These are phyloP conservation scores for Drosophila neotestacea DNA, from an alignment of 2,888 invertebrate genomes.

Conservation along the genomic window DNA sequence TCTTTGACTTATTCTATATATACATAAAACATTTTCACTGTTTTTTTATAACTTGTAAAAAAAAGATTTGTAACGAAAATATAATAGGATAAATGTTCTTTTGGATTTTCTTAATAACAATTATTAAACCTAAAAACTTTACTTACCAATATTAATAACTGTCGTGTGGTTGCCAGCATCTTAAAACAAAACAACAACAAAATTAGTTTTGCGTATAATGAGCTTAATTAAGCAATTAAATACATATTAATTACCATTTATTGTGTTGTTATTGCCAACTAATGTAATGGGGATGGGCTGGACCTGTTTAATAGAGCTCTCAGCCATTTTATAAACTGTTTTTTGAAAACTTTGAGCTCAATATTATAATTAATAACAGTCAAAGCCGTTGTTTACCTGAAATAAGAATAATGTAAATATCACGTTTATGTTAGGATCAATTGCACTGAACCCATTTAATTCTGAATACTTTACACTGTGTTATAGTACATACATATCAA, in stretches of 20 bases:
- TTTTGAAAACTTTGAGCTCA: not conserved
- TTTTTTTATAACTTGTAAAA: too few species aligned
- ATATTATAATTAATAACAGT: not conserved
- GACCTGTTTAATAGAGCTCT: constrained; percentile 1
- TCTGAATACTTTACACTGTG: not conserved
- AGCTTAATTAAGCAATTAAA: not conserved
- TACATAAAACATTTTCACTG: too few species aligned
- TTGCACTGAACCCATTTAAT: not conserved
- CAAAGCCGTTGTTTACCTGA: constrained; percentile 2
- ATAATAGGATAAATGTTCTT: too few species aligned
- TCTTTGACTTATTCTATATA: too few species aligned
- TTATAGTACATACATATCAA: not conserved
- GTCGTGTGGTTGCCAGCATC: constrained; percentile 45
- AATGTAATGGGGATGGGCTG: constrained; percentile 3
- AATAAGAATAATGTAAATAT: not conserved
- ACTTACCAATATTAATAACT: constrained; percentile 72
- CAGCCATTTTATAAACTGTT: constrained; percentile 24
- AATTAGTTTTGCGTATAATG: not conserved
- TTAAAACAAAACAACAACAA: constrained; percentile 11
- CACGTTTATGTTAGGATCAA: not conserved
- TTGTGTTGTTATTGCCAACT: constrained; percentile 3
- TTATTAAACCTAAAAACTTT: not conserved
- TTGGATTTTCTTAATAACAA: too few species aligned
- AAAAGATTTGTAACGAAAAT: too few species aligned
- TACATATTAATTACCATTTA: constrained; percentile 26